phyloP scores from a whole-genome alignment of 2,797 vertebrate genomes.

The Paratrypauchen microcephalus region DNA sequence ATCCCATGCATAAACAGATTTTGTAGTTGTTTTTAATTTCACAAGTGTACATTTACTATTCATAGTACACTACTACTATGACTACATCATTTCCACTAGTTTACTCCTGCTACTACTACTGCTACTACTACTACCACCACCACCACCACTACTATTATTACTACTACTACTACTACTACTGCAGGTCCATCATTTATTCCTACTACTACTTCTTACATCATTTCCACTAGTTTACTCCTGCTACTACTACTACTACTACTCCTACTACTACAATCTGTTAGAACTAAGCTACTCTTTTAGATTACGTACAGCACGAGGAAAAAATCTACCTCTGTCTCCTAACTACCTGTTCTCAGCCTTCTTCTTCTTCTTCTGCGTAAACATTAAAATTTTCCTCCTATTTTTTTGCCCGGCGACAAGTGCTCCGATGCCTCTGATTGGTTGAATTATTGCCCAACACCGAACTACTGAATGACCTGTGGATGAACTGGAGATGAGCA shows the following conservation, averaged over 20 bases:
- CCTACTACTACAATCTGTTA: background rate
- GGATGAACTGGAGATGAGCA: constrained; percentile 5
- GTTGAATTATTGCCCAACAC: background rate
- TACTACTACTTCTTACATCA: too few relatives aligned
- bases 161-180: too few relatives aligned
- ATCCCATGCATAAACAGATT: too few relatives aligned
- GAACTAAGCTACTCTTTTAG: background rate
- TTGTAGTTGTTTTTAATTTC: too few relatives aligned
- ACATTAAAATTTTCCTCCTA: background rate
- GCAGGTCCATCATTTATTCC: too few relatives aligned
- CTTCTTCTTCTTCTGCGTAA: background rate
- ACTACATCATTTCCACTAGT: too few relatives aligned
- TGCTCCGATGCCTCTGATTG: background rate
- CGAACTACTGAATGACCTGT: background rate
- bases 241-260: background rate
- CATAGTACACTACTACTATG: too few relatives aligned
- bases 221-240: too few relatives aligned
- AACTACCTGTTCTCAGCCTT: background rate
- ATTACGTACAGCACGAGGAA: too few relatives aligned
- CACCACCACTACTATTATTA: too few relatives aligned
- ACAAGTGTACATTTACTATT: too few relatives aligned
- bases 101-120: background rate
- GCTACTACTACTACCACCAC: background rate
- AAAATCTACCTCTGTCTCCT: too few relatives aligned
- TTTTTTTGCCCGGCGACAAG: background rate